A percentile compares a stretch with the other conserved stretches of the same genome.
Evolutionary conservation across 2,888 invertebrate genomes (phyloP).

Genomic region (Watsonalla binaria): DNA sequence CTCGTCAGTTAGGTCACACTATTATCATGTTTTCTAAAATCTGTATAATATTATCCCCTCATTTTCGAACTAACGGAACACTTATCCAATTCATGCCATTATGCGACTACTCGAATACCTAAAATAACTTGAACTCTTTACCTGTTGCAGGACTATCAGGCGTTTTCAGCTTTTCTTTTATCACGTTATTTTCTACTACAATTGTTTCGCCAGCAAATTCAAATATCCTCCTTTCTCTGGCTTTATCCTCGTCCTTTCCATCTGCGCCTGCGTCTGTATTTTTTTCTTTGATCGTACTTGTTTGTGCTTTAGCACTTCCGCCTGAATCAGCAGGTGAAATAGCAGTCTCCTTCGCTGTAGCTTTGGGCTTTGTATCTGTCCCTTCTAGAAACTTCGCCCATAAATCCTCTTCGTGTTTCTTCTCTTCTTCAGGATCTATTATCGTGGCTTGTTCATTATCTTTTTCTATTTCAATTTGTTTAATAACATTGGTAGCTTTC

Average conservation of each 20-base stretch:
- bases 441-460: slow-evolving; percentile 30
- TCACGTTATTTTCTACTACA: slow-evolving; percentile 65
- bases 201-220: slow-evolving; percentile 95
- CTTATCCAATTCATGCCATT: background rate
- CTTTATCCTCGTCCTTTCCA: slow-evolving; percentile 59
- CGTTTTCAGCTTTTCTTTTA: slow-evolving; percentile 61
- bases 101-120: no score
- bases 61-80: no score
- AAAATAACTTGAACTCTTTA: slow-evolving; percentile 18
- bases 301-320: slow-evolving; percentile 17
- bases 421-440: slow-evolving; percentile 80
- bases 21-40: no score
- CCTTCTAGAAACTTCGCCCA: slow-evolving; percentile 90
- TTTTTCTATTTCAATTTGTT: slow-evolving; percentile 37
- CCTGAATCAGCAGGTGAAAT: slow-evolving; percentile 18
- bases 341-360: slow-evolving; percentile 25
- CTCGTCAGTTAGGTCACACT: no score
- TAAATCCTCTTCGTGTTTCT: slow-evolving; percentile 85
- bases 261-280: slow-evolving; percentile 6
- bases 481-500: slow-evolving; percentile 30
- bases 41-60: no score
- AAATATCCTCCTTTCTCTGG: slow-evolving; percentile 82
- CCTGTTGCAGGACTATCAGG: slow-evolving; percentile 45
- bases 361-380: slow-evolving; percentile 73
- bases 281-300: slow-evolving; percentile 4